These are phyloP conservation scores for Panagrolaimus sp. DNA, from an alignment of 1,140 invertebrate species.

Conservation along the genomic window DNA sequence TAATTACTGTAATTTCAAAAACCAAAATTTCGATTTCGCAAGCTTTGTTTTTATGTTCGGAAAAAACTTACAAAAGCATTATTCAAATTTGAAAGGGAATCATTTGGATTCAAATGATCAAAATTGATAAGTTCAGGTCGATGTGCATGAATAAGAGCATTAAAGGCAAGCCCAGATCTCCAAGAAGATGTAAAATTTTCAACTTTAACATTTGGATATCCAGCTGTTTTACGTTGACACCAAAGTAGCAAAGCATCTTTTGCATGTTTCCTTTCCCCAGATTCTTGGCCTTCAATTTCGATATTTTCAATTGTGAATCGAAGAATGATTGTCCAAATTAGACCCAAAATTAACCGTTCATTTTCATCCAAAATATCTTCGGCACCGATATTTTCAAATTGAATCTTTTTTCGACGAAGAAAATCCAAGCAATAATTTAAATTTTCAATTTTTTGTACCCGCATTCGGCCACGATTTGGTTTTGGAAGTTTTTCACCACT, in stretches of 20 bases:
- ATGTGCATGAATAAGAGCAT: slow-evolving; percentile 90
- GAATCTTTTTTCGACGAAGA: slow-evolving; percentile 70
- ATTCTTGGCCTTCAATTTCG: slow-evolving; percentile 93
- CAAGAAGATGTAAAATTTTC: slow-evolving; percentile 77
- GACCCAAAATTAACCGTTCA: slow-evolving; percentile 81
- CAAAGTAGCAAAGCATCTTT: slow-evolving; percentile 95
- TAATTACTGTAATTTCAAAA: no score
- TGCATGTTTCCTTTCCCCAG: slow-evolving; percentile 93
- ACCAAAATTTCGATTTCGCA: no score
- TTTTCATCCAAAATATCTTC: slow-evolving; percentile 99
- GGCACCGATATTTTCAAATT: slow-evolving; percentile 93
- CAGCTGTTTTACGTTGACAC: slow-evolving; percentile 95
- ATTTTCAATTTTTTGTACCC: slow-evolving; percentile 98
- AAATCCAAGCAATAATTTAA: slow-evolving; percentile 96
- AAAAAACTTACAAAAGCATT: slow-evolving; percentile 70
- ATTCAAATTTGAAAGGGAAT: slow-evolving; percentile 85
- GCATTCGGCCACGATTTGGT: slow-evolving; percentile 90
- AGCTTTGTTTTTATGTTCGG: no score
- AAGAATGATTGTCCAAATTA: slow-evolving; percentile 72
- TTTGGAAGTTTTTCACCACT: slow-evolving; percentile 92
- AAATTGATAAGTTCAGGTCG: slow-evolving; percentile 83
- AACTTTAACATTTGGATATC: slow-evolving; percentile 75
- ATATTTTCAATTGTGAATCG: slow-evolving; percentile 81
- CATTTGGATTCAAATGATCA: slow-evolving; percentile 69
- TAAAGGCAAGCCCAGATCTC: slow-evolving; percentile 88